Evolutionary conservation across 2,888 invertebrate species (phyloP).

Genomic region (Hydroisotoma schaefferi): DNA sequence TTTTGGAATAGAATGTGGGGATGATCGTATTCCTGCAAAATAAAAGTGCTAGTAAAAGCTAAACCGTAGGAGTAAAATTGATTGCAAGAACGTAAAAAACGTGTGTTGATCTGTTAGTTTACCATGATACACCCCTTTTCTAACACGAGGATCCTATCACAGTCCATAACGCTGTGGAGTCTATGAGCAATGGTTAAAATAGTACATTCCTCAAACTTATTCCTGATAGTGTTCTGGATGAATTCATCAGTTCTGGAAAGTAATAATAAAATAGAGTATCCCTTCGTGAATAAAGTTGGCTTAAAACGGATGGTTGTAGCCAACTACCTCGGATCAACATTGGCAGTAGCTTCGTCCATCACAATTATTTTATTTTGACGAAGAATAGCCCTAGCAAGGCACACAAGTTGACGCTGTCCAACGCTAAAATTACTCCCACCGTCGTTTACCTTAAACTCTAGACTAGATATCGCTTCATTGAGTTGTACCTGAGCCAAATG

Average conservation of each 20-base stretch:
- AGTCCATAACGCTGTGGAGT: slow-evolving; percentile 8
- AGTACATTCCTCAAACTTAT: slow-evolving; percentile 74
- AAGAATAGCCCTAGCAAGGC: slow-evolving; percentile 25
- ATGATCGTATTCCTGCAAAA: slow-evolving; percentile 65
- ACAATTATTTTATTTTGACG: slow-evolving; percentile 26
- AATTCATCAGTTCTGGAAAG: slow-evolving; percentile 70
- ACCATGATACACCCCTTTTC: slow-evolving; percentile 1
- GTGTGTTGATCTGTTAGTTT: background rate
- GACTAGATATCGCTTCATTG: slow-evolving; percentile 24
- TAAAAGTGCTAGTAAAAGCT: background rate
- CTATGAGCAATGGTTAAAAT: slow-evolving; percentile 64
- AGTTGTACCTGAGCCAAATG: slow-evolving; percentile 32
- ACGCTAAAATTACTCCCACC: slow-evolving; percentile 26
- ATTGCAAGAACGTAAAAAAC: background rate
- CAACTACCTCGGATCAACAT: slow-evolving; percentile 4
- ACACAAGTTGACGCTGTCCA: slow-evolving; percentile 28
- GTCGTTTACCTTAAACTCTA: slow-evolving; percentile 22
- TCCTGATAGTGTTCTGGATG: slow-evolving; percentile 77
- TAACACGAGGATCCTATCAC: slow-evolving; percentile 8
- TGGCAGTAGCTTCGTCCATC: slow-evolving; percentile 15
- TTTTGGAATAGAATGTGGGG: slow-evolving; percentile 66
- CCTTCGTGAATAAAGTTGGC: too few relatives aligned
- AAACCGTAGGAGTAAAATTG: background rate
- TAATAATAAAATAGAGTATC: background rate
- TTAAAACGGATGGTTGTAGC: too few relatives aligned